Conservation (phyloP, 2,888 invertebrate species). For the Metallyticus violacea region DNA sequence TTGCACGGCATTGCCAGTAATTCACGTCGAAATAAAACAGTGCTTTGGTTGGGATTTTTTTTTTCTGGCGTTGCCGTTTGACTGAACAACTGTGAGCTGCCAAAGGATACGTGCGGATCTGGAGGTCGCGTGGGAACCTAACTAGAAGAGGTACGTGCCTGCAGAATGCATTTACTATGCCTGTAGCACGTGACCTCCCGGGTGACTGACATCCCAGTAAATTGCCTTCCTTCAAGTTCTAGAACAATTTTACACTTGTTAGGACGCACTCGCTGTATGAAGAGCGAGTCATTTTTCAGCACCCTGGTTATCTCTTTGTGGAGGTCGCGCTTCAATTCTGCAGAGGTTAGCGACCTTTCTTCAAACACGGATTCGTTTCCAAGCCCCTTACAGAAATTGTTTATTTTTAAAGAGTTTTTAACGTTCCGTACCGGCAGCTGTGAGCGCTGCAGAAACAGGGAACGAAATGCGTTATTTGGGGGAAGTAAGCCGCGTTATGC, state of each 20-base stretch:
- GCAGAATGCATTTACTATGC: conserved; percentile 10
- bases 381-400: neutral
- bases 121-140: neutral
- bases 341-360: neutral
- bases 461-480: neutral
- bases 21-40: neutral
- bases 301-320: neutral
- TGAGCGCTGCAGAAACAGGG: neutral
- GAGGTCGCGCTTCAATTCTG: too few relatives aligned
- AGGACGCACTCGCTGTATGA: neutral
- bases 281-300: neutral
- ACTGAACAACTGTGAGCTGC: neutral
- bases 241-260: neutral
- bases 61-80: neutral
- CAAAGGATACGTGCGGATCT: neutral
- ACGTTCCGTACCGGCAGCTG: neutral
- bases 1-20: neutral
- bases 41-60: neutral
- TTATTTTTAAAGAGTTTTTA: neutral
- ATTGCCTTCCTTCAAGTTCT: neutral
- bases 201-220: neutral
- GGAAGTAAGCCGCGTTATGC: neutral
- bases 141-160: neutral
- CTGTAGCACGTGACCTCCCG: neutral
- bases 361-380: neutral